Evolutionary conservation across 1,140 invertebrate genomes (phyloP).

Genomic region (Megalopta genalis): DNA sequence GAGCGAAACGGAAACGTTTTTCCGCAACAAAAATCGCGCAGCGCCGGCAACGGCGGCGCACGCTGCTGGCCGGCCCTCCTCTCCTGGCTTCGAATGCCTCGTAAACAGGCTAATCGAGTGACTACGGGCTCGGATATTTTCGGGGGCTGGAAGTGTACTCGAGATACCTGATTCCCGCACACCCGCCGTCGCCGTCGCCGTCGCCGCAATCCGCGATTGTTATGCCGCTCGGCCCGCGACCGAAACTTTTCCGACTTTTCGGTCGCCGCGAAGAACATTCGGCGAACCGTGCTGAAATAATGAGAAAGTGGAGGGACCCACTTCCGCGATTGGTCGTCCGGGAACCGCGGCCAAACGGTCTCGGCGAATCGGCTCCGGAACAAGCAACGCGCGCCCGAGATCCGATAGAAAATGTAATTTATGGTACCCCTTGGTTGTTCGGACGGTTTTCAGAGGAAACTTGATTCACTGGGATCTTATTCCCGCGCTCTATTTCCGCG

Average conservation of each 20-base stretch:
- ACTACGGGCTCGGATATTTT: not conserved
- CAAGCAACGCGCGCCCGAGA: not conserved
- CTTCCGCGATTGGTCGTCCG: not conserved
- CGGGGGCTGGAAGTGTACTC: not conserved
- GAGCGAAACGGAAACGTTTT: constrained; percentile 46
- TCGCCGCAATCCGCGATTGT: not conserved
- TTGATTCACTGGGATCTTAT: no score
- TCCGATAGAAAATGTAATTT: no score
- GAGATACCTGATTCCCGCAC: not conserved
- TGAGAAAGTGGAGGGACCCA: constrained; percentile 35
- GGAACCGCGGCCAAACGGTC: not conserved
- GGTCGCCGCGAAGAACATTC: constrained; percentile 2
- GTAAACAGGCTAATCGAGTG: constrained; percentile 39
- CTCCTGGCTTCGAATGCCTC: constrained; percentile 5
- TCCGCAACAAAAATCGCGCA: constrained; percentile 40
- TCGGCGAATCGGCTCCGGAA: not conserved
- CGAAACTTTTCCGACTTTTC: constrained; percentile 6
- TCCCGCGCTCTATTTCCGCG: no score
- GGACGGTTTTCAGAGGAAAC: no score
- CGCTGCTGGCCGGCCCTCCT: no score
- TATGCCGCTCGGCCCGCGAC: not conserved
- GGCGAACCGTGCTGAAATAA: not conserved
- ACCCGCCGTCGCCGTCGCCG: no score
- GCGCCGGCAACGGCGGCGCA: not conserved
- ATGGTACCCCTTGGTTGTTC: no score